Evolutionary conservation across 2,113 vertebrate genomes (phyloP).

Genomic region (Echinops telfairi): DNA sequence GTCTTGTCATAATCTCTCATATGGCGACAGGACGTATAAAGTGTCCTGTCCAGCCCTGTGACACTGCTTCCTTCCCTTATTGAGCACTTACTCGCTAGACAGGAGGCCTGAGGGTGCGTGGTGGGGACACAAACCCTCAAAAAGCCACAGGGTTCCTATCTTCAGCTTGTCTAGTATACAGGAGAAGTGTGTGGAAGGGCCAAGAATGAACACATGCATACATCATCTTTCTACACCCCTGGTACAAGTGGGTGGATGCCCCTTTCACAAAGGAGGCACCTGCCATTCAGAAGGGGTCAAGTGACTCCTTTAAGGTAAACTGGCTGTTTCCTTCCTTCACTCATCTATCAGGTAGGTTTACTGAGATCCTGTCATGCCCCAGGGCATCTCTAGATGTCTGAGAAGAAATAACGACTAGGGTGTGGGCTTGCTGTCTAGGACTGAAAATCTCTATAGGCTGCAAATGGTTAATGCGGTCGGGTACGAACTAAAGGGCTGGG

Average conservation of each 20-base stretch:
- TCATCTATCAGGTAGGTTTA: not conserved
- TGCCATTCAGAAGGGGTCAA: not conserved
- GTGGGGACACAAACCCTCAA: not conserved
- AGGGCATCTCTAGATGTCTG: not conserved
- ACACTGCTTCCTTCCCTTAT: not conserved
- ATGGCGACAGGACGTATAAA: not conserved
- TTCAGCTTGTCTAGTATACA: not conserved
- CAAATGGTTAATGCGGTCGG: not conserved
- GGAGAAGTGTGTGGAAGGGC: not conserved
- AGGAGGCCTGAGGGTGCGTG: too few species aligned
- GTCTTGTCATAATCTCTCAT: not conserved
- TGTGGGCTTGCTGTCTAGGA: not conserved
- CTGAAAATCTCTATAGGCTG: not conserved
- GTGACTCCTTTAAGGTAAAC: not conserved
- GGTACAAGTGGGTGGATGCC: not conserved
- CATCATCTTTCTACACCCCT: not conserved
- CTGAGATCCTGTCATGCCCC: not conserved
- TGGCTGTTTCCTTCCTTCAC: not conserved
- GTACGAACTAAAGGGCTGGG: not conserved
- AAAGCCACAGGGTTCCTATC: not conserved
- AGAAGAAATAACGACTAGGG: not conserved
- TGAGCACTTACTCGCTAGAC: not conserved
- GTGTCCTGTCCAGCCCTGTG: not conserved
- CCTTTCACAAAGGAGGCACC: not conserved
- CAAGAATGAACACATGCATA: not conserved